phyloP scores from a whole-genome alignment of 2,888 invertebrate species.

The Orthosia gracilis region DNA sequence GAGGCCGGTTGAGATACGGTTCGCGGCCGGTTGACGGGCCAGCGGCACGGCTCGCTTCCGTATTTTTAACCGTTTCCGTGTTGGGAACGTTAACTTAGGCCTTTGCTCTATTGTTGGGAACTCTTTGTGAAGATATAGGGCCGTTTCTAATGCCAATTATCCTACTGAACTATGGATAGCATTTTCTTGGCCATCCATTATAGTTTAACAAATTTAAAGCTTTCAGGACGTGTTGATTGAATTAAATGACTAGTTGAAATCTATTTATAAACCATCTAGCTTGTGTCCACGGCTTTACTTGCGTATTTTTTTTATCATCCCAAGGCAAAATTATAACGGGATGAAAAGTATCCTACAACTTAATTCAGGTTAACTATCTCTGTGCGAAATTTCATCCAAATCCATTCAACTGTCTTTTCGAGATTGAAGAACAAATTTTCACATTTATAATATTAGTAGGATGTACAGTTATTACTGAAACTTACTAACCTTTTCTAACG shows the following conservation, averaged over 20 bases:
- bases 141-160: not conserved
- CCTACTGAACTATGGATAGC: not conserved
- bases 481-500: not conserved
- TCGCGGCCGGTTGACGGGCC: conserved; percentile 20
- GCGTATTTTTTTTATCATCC: no score
- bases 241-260: not conserved
- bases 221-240: not conserved
- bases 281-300: no score
- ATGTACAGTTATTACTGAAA: not conserved
- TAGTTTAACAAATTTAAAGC: not conserved
- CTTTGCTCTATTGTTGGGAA: conserved; percentile 35
- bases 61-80: conserved; percentile 62
- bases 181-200: not conserved
- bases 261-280: not conserved
- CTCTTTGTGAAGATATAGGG: conserved; percentile 32
- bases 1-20: conserved; percentile 68
- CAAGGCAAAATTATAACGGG: no score
- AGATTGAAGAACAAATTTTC: no score
- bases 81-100: conserved; percentile 58
- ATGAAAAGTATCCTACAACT: no score
- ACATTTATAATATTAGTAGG: no score
- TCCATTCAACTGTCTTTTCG: no score
- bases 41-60: conserved; percentile 47
- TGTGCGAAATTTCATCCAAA: no score
- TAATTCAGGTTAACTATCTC: no score